Percentiles rank a stretch among this genome's conserved stretches.
Conservation (phyloP, 2,888 invertebrate genomes). For the Ectobius pallidus region DNA sequence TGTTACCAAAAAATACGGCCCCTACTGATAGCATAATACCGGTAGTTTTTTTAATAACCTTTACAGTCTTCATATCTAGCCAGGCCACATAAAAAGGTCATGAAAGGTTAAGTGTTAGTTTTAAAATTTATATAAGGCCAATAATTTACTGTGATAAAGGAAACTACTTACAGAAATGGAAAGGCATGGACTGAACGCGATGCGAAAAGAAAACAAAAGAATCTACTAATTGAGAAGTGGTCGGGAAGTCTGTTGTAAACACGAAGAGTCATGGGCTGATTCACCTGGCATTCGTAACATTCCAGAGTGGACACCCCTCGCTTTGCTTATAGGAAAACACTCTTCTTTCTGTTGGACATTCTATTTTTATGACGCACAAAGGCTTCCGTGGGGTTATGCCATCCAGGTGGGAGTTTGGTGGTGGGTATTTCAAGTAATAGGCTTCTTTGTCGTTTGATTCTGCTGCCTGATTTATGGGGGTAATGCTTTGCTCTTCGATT, state of each 20-base stretch:
- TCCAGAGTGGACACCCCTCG: neutral
- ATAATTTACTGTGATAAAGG: too few relatives aligned
- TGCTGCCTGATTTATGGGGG: neutral
- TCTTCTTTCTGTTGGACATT: neutral
- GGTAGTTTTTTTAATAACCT: too few relatives aligned
- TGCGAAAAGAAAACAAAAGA: neutral
- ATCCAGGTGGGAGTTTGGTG: conserved; percentile 16
- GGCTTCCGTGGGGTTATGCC: neutral
- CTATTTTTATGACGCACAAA: conserved; percentile 21
- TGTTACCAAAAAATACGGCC: too few relatives aligned
- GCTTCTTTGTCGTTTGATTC: conserved; percentile 13
- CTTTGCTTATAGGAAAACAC: neutral
- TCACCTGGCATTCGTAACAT: neutral
- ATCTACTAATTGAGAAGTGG: neutral
- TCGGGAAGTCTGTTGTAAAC: conserved; percentile 1
- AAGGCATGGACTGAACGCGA: too few relatives aligned
- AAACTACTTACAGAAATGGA: too few relatives aligned
- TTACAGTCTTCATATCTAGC: too few relatives aligned
- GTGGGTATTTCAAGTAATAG: conserved; percentile 17
- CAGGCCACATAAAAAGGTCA: too few relatives aligned
- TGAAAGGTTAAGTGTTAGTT: too few relatives aligned
- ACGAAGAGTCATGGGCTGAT: neutral
- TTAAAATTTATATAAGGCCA: too few relatives aligned
- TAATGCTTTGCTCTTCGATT: conserved; percentile 18
- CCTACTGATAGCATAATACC: too few relatives aligned